Conservation (phyloP, 2,113 vertebrate genomes). For the Poecilia latipinna region DNA sequence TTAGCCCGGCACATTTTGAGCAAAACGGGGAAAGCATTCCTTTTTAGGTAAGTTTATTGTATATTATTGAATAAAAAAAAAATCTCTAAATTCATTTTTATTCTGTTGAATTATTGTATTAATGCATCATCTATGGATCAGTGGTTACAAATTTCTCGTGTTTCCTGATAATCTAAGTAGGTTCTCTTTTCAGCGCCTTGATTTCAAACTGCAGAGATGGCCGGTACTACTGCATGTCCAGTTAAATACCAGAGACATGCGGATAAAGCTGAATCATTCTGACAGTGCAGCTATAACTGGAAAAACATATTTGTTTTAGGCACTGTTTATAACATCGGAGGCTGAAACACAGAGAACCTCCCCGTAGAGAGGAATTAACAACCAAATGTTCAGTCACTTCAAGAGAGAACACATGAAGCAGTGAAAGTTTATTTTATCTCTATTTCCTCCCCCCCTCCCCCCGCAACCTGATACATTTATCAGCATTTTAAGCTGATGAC, state of each 20-base stretch:
- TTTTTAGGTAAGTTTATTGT: too few relatives aligned
- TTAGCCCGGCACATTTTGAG: too few relatives aligned
- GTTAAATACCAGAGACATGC: slow-evolving; percentile 5
- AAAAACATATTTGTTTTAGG: not conserved
- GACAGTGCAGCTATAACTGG: slow-evolving; percentile 20
- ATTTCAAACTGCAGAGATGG: slow-evolving; percentile 11
- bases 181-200: not conserved
- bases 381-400: not conserved
- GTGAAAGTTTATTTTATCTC: not conserved
- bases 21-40: too few relatives aligned
- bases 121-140: too few relatives aligned
- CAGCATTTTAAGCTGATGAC: not conserved
- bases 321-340: slow-evolving; percentile 18
- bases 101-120: too few relatives aligned
- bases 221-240: slow-evolving; percentile 12
- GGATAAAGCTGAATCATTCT: slow-evolving; percentile 10
- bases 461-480: too few relatives aligned
- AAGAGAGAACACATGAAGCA: not conserved
- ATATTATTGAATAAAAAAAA: too few relatives aligned
- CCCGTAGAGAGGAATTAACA: slow-evolving; percentile 5
- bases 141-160: too few relatives aligned
- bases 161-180: too few relatives aligned
- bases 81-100: too few relatives aligned
- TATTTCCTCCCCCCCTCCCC: not conserved
- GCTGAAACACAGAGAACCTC: slow-evolving; percentile 1